These are phyloP conservation scores for Mustelus asterias DNA, from an alignment of 2,113 vertebrate genomes.

Conservation along the genomic window DNA sequence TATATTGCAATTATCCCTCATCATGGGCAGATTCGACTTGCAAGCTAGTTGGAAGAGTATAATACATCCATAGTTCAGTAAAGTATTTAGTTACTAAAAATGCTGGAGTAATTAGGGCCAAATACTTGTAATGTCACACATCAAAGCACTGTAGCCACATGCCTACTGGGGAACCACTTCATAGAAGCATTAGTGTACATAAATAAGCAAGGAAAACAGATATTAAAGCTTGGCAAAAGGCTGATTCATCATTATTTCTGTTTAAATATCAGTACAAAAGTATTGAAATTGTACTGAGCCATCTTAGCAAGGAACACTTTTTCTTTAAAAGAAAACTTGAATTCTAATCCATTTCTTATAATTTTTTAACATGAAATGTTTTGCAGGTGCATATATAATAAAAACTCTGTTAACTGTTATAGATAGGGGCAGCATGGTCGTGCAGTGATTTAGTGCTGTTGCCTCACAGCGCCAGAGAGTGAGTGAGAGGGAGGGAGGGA, in stretches of 20 bases:
- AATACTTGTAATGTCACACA: not conserved
- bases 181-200: not conserved
- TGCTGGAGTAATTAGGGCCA: not conserved
- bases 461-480: too few relatives aligned
- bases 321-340: too few relatives aligned
- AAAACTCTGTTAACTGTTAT: too few relatives aligned
- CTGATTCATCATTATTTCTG: not conserved
- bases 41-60: not conserved
- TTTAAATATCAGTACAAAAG: not conserved
- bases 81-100: not conserved
- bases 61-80: not conserved
- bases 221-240: not conserved
- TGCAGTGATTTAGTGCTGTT: too few relatives aligned
- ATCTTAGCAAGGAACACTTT: too few relatives aligned
- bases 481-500: too few relatives aligned
- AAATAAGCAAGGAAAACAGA: not conserved
- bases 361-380: too few relatives aligned
- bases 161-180: not conserved
- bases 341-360: too few relatives aligned
- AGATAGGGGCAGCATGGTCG: too few relatives aligned
- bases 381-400: too few relatives aligned
- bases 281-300: too few relatives aligned
- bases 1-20: not conserved
- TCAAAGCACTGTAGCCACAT: not conserved
- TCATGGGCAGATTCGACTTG: not conserved